Evolutionary conservation across 2,888 invertebrate species (phyloP).

Genomic region (Nudaria mundana): DNA sequence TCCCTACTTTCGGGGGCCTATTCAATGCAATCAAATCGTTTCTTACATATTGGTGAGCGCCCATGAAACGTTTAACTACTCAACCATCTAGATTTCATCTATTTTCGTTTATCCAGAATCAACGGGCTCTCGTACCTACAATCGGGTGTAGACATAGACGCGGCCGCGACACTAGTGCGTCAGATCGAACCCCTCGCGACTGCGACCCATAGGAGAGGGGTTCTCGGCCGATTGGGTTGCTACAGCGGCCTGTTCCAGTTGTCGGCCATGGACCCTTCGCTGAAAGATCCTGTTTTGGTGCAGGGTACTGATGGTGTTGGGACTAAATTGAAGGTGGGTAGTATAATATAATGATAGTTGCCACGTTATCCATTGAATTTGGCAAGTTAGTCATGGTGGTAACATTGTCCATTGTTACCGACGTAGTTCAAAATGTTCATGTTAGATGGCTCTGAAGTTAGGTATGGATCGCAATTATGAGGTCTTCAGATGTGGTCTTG

Average conservation of each 20-base stretch:
- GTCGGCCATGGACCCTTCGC: constrained; percentile 82
- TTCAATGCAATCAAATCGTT: too few species aligned
- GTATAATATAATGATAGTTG: too few species aligned
- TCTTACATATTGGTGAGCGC: too few species aligned
- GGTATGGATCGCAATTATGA: too few species aligned
- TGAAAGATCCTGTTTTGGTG: constrained; percentile 92
- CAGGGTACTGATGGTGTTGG: constrained; percentile 98
- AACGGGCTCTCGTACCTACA: constrained; percentile 92
- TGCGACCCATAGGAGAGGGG: constrained; percentile 89
- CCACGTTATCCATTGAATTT: too few species aligned
- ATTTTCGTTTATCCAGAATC: constrained; percentile 37
- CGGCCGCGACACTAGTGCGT: constrained; percentile 93
- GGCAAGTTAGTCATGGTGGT: too few species aligned
- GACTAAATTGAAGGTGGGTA: constrained; percentile 92
- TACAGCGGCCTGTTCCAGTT: constrained; percentile 97
- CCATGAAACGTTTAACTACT: too few species aligned
- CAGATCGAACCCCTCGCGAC: constrained; percentile 91
- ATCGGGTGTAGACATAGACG: constrained; percentile 96
- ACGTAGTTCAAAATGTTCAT: too few species aligned
- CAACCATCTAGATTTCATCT: neutral
- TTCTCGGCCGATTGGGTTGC: constrained; percentile 92
- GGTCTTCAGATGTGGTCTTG: too few species aligned
- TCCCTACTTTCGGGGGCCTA: too few species aligned
- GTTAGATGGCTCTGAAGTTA: too few species aligned
- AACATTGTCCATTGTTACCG: too few species aligned